Percentiles rank a stretch among this genome's conserved stretches.
These are phyloP conservation scores for Myathropa florea DNA, from an alignment of 2,888 invertebrate species.

Conservation along the genomic window DNA sequence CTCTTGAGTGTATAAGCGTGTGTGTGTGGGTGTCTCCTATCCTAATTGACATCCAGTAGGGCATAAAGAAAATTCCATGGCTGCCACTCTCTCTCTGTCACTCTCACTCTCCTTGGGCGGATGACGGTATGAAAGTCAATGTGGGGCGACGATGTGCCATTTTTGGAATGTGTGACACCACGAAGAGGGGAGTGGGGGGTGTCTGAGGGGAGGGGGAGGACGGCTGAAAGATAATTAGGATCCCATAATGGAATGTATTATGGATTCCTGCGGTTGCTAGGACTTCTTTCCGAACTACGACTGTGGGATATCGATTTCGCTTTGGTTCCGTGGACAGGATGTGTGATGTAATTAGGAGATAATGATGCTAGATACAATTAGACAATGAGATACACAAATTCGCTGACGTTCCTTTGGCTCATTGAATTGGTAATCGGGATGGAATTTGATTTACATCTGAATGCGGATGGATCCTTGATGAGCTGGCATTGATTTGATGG, in stretches of 20 bases:
- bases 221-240: conserved; percentile 1
- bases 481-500: background rate
- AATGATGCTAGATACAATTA: conserved; percentile 5
- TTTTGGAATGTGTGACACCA: conserved; percentile 30
- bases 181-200: background rate
- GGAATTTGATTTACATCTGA: background rate
- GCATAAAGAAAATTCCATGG: conserved; percentile 13
- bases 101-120: background rate
- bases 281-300: background rate
- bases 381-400: background rate
- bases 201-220: background rate
- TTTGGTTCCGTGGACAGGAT: background rate
- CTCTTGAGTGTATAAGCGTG: background rate
- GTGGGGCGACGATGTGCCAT: conserved; percentile 27
- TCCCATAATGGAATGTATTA: background rate
- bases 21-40: background rate
- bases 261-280: background rate
- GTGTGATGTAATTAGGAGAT: conserved; percentile 3
- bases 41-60: conserved; percentile 49
- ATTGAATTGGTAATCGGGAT: background rate
- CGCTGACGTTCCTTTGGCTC: background rate
- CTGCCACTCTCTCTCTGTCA: background rate
- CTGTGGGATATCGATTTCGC: background rate
- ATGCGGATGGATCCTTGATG: background rate
- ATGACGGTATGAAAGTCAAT: background rate